Evolutionary conservation across 2,888 invertebrate species (phyloP).

Genomic region (Galeopsomyia nigrocyanea): DNA sequence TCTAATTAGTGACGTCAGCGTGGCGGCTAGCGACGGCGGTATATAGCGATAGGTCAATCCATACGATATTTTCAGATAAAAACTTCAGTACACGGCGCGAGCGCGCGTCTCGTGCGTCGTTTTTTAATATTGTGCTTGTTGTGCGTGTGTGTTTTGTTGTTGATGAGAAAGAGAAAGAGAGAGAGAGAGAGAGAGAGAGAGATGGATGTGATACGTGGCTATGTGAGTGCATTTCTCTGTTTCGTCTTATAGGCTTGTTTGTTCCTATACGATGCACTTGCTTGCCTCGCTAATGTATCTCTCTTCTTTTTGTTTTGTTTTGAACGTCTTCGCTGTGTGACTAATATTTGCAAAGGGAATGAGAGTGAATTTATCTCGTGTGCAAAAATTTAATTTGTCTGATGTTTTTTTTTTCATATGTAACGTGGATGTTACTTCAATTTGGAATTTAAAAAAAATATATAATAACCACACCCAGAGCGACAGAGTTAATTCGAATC

Average conservation of each 20-base stretch:
- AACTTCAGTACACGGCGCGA: slow-evolving; percentile 48
- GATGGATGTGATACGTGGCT: slow-evolving; percentile 64
- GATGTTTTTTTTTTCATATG: too few species aligned
- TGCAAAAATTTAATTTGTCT: too few species aligned
- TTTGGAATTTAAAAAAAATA: too few species aligned
- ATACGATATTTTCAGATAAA: slow-evolving; percentile 62
- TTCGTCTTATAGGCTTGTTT: neutral
- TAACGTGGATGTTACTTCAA: too few species aligned
- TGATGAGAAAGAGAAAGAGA: too few species aligned
- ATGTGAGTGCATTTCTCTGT: slow-evolving; percentile 57
- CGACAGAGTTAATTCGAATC: too few species aligned
- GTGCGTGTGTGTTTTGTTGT: neutral
- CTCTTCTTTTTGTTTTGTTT: neutral
- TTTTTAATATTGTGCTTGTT: slow-evolving; percentile 18
- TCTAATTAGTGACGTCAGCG: slow-evolving; percentile 68
- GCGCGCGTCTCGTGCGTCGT: slow-evolving; percentile 32
- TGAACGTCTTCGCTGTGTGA: neutral
- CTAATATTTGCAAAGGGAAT: neutral
- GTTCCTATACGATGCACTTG: neutral
- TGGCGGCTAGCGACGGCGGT: slow-evolving; percentile 60
- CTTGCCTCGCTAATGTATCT: neutral
- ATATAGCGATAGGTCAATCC: slow-evolving; percentile 67
- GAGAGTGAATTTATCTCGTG: neutral
- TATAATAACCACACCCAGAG: too few species aligned
- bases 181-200: neutral